Conservation (phyloP, 1,140 invertebrate species). For the Sinonovacula constricta region DNA sequence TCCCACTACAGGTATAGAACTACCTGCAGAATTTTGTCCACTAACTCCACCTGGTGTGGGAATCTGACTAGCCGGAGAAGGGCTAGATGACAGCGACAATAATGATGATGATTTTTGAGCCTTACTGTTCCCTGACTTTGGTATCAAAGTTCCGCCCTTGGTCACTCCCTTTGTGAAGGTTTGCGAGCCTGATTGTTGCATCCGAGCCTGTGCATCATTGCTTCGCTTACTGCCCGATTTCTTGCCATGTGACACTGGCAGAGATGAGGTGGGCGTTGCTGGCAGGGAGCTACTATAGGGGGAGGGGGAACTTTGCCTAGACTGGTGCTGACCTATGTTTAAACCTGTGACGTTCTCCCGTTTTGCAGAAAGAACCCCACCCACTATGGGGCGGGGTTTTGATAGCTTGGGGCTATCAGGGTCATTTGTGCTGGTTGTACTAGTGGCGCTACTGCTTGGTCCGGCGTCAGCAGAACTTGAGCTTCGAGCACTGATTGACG, state of each 20-base stretch:
- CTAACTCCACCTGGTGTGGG: constrained; percentile 49
- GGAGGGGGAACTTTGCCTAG: constrained; percentile 42
- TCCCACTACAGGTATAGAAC: constrained; percentile 50
- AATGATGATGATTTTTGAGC: constrained; percentile 60
- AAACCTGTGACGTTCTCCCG: constrained; percentile 56
- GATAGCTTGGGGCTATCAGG: constrained; percentile 70
- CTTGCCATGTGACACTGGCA: constrained; percentile 48
- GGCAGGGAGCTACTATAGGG: constrained; percentile 49
- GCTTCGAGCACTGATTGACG: constrained; percentile 64
- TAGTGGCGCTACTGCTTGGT: constrained; percentile 57
- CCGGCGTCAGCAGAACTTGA: constrained; percentile 66
- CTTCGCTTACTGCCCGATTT: constrained; percentile 51
- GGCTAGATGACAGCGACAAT: constrained; percentile 38
- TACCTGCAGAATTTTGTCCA: constrained; percentile 53
- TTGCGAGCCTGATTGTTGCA: constrained; percentile 34
- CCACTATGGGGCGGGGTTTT: constrained; percentile 56
- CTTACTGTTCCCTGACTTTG: constrained; percentile 51
- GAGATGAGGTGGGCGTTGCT: constrained; percentile 42
- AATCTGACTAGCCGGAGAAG: constrained; percentile 59
- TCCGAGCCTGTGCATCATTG: constrained; percentile 32
- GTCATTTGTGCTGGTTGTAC: constrained; percentile 58
- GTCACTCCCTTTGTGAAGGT: constrained; percentile 63
- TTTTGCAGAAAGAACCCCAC: constrained; percentile 58
- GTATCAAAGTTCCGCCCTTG: constrained; percentile 72
- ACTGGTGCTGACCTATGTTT: constrained; percentile 53